These are phyloP conservation scores for Sympetrum striolatum DNA, from an alignment of 2,888 invertebrate genomes.

Conservation along the genomic window DNA sequence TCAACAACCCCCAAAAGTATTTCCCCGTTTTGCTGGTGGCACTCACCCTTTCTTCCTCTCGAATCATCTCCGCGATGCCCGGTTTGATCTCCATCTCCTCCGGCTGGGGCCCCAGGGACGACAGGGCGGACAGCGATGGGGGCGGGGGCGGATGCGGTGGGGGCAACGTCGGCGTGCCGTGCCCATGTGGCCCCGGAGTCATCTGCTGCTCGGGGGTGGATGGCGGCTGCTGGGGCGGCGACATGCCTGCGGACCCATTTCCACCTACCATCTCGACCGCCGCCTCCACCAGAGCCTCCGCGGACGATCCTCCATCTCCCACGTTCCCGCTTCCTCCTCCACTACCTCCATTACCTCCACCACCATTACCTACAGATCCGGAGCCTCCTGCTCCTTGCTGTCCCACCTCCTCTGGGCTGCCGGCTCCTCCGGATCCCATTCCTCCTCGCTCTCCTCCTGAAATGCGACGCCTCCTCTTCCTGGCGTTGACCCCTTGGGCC, in stretches of 20 bases:
- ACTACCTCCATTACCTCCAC: slow-evolving; percentile 55
- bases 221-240: slow-evolving; percentile 48
- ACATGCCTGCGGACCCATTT: slow-evolving; percentile 50
- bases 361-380: slow-evolving; percentile 46
- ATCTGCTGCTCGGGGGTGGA: slow-evolving; percentile 50
- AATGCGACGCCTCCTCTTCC: slow-evolving; percentile 62
- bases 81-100: slow-evolving; percentile 93
- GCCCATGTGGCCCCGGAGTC: slow-evolving; percentile 51
- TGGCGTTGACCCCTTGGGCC: slow-evolving; percentile 52
- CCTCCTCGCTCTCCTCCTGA: slow-evolving; percentile 60
- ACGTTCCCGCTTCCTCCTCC: slow-evolving; percentile 54
- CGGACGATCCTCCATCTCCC: slow-evolving; percentile 53
- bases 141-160: slow-evolving; percentile 53
- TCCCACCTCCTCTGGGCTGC: slow-evolving; percentile 21
- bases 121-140: slow-evolving; percentile 50
- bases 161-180: slow-evolving; percentile 57
- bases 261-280: slow-evolving; percentile 49
- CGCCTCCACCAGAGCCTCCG: slow-evolving; percentile 48
- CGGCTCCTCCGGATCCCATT: slow-evolving; percentile 58
- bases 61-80: slow-evolving; percentile 95
- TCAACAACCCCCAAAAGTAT: neutral
- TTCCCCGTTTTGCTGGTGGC: neutral
- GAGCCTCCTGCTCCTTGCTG: slow-evolving; percentile 45
- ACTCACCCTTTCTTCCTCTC: slow-evolving; percentile 96
- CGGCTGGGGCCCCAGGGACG: slow-evolving; percentile 50